Evolutionary conservation across 2,797 vertebrate species (phyloP).

Genomic region (Hozukius guyotensis): DNA sequence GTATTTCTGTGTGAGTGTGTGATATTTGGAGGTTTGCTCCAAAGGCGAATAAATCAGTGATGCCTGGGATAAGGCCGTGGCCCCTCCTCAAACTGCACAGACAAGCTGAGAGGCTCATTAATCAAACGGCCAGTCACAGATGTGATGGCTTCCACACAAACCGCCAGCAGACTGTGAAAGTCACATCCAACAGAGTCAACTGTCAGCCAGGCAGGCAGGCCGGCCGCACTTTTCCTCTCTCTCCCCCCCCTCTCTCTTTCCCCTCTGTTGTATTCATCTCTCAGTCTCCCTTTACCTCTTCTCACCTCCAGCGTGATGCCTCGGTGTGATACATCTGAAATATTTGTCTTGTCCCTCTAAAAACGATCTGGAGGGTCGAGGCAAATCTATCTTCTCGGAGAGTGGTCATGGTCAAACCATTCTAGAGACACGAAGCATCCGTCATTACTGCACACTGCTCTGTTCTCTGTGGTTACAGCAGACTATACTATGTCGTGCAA

Average conservation of each 20-base stretch:
- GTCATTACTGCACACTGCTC: conserved; percentile 45
- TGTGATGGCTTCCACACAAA: conserved; percentile 96
- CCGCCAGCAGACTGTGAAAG: conserved; percentile 99
- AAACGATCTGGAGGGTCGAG: conserved; percentile 71
- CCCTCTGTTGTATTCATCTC: conserved; percentile 70
- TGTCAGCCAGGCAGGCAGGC: conserved; percentile 86
- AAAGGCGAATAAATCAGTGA: conserved; percentile 91
- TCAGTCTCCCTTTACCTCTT: conserved; percentile 67
- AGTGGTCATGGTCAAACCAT: conserved; percentile 72
- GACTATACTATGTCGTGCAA: neutral
- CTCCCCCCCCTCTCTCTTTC: conserved; percentile 38
- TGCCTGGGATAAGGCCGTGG: conserved; percentile 93
- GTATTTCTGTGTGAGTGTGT: conserved; percentile 82
- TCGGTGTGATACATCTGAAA: conserved; percentile 71
- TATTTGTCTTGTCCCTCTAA: conserved; percentile 76
- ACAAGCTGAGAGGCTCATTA: conserved; percentile 98
- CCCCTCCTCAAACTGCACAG: conserved; percentile 91
- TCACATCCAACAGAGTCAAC: conserved; percentile 92
- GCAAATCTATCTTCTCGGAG: conserved; percentile 72
- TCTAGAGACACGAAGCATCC: conserved; percentile 58
- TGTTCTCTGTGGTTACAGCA: conserved; percentile 13
- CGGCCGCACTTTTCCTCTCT: conserved; percentile 64
- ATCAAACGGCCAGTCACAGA: conserved; percentile 96
- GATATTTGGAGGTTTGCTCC: conserved; percentile 85
- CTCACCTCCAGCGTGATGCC: conserved; percentile 71